These are phyloP conservation scores for Scolanthus callimorphus DNA, from an alignment of 92 coral and sea anemone species.

Conservation along the genomic window DNA sequence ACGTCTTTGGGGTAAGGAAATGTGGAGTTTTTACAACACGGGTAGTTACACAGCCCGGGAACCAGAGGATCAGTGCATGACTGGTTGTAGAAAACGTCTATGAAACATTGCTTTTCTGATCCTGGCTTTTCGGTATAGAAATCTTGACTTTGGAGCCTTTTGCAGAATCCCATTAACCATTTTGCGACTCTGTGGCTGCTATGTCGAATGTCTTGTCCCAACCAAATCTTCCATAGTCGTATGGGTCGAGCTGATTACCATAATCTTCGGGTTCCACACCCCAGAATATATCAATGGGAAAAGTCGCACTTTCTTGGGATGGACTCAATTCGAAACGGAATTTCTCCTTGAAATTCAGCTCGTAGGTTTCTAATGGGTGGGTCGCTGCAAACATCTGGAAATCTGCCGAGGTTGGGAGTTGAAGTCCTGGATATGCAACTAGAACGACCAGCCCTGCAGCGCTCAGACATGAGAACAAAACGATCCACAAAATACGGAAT, in stretches of 20 bases:
- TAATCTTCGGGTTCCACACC: conserved; percentile 68
- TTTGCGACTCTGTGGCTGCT: conserved; percentile 54
- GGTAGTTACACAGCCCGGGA: conserved; percentile 40
- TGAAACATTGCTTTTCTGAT: conserved; percentile 60
- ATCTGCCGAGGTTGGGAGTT: conserved; percentile 90
- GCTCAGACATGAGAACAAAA: conserved; percentile 47
- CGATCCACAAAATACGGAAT: conserved; percentile 68
- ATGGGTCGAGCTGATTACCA: conserved; percentile 77
- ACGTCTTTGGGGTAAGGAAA: conserved; percentile 61
- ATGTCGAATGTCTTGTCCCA: conserved; percentile 92
- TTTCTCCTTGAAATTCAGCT: conserved; percentile 73
- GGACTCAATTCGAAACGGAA: conserved; percentile 90
- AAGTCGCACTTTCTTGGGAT: conserved; percentile 71
- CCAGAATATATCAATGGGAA: conserved; percentile 88
- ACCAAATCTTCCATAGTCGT: conserved; percentile 68
- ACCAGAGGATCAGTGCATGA: conserved; percentile 66
- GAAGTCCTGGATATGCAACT: conserved; percentile 75
- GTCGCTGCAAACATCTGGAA: conserved; percentile 90
- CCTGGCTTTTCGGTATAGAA: conserved; percentile 69
- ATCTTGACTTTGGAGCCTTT: conserved; percentile 61
- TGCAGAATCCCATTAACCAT: conserved; percentile 75
- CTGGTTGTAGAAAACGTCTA: conserved; percentile 79
- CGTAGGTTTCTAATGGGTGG: conserved; percentile 86
- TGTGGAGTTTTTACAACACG: conserved; percentile 70
- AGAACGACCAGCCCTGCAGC: conserved; percentile 73